phyloP scores from a whole-genome alignment of 2,113 vertebrate genomes.

The Rana temporaria region DNA sequence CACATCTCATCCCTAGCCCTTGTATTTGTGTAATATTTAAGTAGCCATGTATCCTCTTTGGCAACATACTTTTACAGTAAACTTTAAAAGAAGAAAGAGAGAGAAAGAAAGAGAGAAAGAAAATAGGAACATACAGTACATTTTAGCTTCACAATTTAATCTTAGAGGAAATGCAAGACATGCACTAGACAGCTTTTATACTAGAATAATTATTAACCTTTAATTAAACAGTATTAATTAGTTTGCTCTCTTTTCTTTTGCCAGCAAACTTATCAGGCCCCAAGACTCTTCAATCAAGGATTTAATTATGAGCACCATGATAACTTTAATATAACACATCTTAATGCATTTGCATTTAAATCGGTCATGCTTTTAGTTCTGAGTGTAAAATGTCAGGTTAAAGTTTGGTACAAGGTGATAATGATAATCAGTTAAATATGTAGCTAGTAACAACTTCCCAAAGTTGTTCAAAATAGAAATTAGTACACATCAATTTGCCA shows the following conservation, averaged over 20 bases:
- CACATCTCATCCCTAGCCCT: no score
- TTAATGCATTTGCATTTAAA: constrained; percentile 55
- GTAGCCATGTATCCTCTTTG: no score
- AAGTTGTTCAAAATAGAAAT: no score
- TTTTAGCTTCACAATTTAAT: constrained; percentile 3
- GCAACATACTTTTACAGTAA: no score
- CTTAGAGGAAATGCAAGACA: constrained; percentile 55
- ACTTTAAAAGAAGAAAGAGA: no score
- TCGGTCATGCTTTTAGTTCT: not conserved
- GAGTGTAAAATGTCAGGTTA: not conserved
- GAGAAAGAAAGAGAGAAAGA: not conserved
- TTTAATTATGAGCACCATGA: constrained; percentile 62
- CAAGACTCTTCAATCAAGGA: constrained; percentile 65
- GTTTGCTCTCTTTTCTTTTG: constrained; percentile 58
- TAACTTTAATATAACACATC: constrained; percentile 63
- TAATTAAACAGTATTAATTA: constrained; percentile 64
- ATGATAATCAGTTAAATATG: not conserved
- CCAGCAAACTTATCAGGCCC: constrained; percentile 54
- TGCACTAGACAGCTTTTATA: constrained; percentile 64
- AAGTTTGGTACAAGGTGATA: not conserved
- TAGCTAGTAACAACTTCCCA: no score
- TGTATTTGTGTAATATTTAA: no score
- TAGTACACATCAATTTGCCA: no score
- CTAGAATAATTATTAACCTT: constrained; percentile 63
- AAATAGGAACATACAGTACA: not conserved